Evolutionary conservation across 2,888 invertebrate genomes (phyloP), one percentile per base, ranked within the genome.

Genomic region (Mythimna pallens): DNA sequence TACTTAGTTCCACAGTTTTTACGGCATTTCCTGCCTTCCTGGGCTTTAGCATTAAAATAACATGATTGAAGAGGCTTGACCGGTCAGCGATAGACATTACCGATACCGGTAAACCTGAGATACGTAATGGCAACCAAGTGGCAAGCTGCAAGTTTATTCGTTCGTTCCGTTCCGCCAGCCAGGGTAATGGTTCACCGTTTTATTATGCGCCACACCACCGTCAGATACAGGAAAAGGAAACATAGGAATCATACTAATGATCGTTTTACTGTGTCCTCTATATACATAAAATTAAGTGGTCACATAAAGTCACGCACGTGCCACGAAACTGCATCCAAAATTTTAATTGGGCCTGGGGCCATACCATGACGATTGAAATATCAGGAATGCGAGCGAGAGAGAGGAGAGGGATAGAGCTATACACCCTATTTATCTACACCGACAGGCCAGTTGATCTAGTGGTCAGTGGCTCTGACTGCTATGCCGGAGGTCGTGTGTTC

Each of bases 91-190:
- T 74, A 85, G 70, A 76, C 62, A 78, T 81, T 69, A 76, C 70
- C 34, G 65, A 65, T 63, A 68, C 81, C 67, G 68, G 69, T 73
- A 75, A 78, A 73, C 65, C 64, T 70, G 65, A 78, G 78, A 78
- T 76, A 82, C 78, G 82, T 72, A 82, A 85, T 84, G 73, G 69
- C 73, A 65, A 67, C 63, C 65, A 61, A 77, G 73, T 68, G 61
- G 76, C 67, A 64, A 80, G 80, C 78, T 73, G 73, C 65, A 65
- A 79, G 81, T 76, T 77, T 74, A 78, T 84, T 86, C 90, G 93
- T 93, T 93, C 91, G 93, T 93, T 93, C 91, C 93, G 92, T 91
- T 91, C 90, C 91, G 90, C 83, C 88, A 88, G 91, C 84, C 88
- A 85, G 86, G 83, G 89, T 89, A 88, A 89, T 87, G 87, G 86